A percentile compares a stretch with the other conserved stretches of the same genome.
phyloP scores from a whole-genome alignment of 2,797 vertebrate species.

The Sylvilagus floridanus region DNA sequence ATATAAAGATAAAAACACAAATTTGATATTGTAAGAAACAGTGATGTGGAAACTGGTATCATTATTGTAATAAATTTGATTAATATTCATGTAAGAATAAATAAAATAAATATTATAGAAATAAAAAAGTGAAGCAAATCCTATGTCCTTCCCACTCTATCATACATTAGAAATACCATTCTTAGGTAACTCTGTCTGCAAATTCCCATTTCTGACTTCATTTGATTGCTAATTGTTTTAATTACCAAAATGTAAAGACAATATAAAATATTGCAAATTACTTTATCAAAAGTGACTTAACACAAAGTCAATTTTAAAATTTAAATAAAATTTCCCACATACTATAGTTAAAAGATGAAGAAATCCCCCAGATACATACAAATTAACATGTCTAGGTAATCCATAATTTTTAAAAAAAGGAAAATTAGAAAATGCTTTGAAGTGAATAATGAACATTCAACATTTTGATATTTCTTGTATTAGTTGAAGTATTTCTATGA shows the following conservation, averaged over 20 bases:
- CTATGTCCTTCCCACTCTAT: not conserved
- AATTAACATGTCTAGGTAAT: not conserved
- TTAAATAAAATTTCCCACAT: not conserved
- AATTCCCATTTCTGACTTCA: not conserved
- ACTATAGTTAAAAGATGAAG: not conserved
- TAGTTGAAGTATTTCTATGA: not conserved
- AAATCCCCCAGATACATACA: not conserved
- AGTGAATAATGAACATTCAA: not conserved
- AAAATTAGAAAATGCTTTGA: not conserved
- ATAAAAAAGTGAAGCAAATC: not conserved
- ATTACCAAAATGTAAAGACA: not conserved
- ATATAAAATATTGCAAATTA: not conserved
- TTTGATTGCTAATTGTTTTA: not conserved
- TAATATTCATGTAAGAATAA: not conserved
- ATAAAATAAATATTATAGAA: constrained; percentile 28
- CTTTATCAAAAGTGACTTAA: not conserved
- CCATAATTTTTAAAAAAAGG: not conserved
- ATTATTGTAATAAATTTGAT: constrained; percentile 21
- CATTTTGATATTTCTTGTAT: not conserved
- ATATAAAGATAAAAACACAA: not conserved
- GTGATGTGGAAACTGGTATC: not conserved
- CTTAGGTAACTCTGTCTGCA: not conserved
- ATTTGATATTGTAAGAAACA: not conserved
- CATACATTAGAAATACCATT: not conserved
- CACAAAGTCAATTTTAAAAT: not conserved